These are phyloP conservation scores for Dynastes grantii DNA, from an alignment of 2,888 invertebrate genomes.

Conservation along the genomic window DNA sequence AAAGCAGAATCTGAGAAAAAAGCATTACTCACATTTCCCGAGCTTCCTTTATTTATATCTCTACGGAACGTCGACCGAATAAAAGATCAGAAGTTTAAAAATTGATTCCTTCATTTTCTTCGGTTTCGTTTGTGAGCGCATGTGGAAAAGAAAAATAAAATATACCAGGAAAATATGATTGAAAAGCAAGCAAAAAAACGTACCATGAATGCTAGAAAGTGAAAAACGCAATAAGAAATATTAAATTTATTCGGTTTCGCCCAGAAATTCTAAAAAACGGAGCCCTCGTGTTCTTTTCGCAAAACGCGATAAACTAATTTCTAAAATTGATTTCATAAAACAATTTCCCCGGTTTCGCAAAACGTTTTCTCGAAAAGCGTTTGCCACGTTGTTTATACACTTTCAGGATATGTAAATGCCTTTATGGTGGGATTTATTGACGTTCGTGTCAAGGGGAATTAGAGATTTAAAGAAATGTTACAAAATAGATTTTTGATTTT, in stretches of 20 bases:
- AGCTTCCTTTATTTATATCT: not conserved
- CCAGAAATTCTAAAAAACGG: not conserved
- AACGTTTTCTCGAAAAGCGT: not conserved
- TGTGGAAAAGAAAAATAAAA: not conserved
- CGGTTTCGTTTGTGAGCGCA: not conserved
- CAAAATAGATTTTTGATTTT: too few species aligned
- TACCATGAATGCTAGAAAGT: not conserved
- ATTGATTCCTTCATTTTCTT: slow-evolving; percentile 6
- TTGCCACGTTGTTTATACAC: too few species aligned
- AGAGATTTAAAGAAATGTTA: too few species aligned
- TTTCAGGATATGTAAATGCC: too few species aligned
- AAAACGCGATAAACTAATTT: slow-evolving; percentile 16
- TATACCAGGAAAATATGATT: not conserved
- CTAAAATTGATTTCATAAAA: slow-evolving; percentile 16
- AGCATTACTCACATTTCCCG: slow-evolving; percentile 1
- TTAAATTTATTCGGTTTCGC: slow-evolving; percentile 14
- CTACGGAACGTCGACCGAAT: slow-evolving; percentile 5
- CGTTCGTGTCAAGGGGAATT: too few species aligned
- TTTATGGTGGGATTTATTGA: not conserved
- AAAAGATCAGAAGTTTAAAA: slow-evolving; percentile 34
- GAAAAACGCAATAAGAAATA: not conserved
- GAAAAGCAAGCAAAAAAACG: not conserved
- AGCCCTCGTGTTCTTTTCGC: not conserved
- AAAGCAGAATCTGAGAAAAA: not conserved
- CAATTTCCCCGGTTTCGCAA: not conserved